phyloP scores from a whole-genome alignment of 2,113 vertebrate species.

The Gorsachius goisagi region DNA sequence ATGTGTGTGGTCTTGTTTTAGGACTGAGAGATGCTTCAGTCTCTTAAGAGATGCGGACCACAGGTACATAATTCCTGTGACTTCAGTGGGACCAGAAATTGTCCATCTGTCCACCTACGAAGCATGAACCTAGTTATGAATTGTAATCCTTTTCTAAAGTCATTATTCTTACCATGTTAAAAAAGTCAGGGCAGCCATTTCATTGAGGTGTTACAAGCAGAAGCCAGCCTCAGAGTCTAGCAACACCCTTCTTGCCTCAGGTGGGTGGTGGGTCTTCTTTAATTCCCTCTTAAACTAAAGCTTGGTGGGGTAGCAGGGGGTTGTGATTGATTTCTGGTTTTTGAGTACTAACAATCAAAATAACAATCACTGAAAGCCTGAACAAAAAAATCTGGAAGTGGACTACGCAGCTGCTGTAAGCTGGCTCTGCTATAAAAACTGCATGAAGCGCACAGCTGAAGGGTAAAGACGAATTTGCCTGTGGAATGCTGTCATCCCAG shows the following conservation, averaged over 20 bases:
- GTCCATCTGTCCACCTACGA: too few relatives aligned
- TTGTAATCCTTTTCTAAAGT: neutral
- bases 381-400: neutral
- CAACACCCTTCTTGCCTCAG: neutral
- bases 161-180: neutral
- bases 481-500: neutral
- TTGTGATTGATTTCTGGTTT: neutral
- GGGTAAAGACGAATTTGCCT: neutral
- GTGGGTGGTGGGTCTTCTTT: neutral
- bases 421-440: neutral
- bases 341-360: neutral
- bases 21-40: rapidly evolving
- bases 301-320: neutral
- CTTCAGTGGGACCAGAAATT: neutral
- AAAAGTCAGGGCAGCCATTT: neutral
- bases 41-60: too few relatives aligned
- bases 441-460: neutral
- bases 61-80: neutral
- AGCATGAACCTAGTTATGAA: neutral
- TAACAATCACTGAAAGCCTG: neutral
- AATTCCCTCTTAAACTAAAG: neutral
- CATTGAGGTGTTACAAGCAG: neutral
- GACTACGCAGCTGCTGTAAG: neutral
- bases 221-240: neutral
- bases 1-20: too few relatives aligned